Evolutionary conservation across 2,113 vertebrate species (phyloP).

Genomic region (Bubalus kerabau): DNA sequence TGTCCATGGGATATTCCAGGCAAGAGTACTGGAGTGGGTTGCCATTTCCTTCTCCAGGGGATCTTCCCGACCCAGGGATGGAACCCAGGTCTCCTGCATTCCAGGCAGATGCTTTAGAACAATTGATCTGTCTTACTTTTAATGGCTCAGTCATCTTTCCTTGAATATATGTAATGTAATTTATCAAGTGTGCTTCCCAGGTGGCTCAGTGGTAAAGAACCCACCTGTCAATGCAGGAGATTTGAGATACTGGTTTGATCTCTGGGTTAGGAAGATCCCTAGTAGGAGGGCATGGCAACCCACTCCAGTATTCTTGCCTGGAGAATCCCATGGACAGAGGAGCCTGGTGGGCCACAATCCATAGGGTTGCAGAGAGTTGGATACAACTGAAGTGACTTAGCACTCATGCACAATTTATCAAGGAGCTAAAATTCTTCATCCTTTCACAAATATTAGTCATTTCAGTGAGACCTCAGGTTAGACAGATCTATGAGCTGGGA

Average conservation of each 20-base stretch:
- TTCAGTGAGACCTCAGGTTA: neutral
- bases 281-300: neutral
- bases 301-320: neutral
- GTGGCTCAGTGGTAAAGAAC: neutral
- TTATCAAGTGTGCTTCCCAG: neutral
- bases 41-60: neutral
- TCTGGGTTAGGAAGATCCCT: neutral
- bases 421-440: neutral
- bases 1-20: neutral
- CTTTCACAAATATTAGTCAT: neutral
- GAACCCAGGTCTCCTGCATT: too few relatives aligned
- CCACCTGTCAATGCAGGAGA: neutral
- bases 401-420: neutral
- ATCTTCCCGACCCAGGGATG: too few relatives aligned
- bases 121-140: neutral
- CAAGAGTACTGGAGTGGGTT: neutral
- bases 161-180: neutral
- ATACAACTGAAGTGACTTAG: neutral
- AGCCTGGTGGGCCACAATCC: neutral
- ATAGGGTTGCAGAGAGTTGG: neutral
- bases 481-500: neutral
- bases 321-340: neutral
- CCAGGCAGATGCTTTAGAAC: neutral
- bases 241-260: neutral
- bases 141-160: neutral